Conservation (phyloP, 2,797 vertebrate species). For the Orestias chungarensis region DNA sequence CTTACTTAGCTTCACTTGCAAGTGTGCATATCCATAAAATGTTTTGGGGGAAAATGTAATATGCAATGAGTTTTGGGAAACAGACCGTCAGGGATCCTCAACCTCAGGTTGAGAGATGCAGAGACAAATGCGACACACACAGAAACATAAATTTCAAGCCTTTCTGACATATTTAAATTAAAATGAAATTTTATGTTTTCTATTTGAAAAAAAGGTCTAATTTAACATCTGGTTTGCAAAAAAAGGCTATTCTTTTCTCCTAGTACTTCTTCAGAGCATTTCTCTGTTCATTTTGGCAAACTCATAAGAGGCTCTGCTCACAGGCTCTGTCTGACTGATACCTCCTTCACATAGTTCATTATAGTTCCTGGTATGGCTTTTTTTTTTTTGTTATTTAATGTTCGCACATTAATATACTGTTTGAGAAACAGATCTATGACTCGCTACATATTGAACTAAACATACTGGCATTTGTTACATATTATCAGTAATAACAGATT, state of each 20-base stretch:
- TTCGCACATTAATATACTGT: background rate
- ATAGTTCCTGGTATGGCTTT: no score
- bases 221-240: background rate
- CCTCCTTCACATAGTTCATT: constrained; percentile 33
- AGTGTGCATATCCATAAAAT: background rate
- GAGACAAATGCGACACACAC: constrained; percentile 30
- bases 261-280: constrained; percentile 18
- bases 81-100: background rate
- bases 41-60: background rate
- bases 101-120: constrained; percentile 22
- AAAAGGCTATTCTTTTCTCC: constrained; percentile 48
- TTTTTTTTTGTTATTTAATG: constrained; percentile 11
- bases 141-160: constrained; percentile 54
- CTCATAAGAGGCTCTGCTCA: constrained; percentile 35
- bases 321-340: constrained; percentile 32
- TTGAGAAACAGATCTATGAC: background rate
- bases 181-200: constrained; percentile 60
- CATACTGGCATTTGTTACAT: background rate
- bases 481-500: background rate
- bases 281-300: constrained; percentile 22
- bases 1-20: background rate
- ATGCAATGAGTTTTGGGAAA: background rate
- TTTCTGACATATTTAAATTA: constrained; percentile 42
- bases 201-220: background rate
- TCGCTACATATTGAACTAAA: background rate